These are phyloP conservation scores for Ormyrus nitidulus DNA, from an alignment of 2,888 invertebrate genomes.

Conservation along the genomic window DNA sequence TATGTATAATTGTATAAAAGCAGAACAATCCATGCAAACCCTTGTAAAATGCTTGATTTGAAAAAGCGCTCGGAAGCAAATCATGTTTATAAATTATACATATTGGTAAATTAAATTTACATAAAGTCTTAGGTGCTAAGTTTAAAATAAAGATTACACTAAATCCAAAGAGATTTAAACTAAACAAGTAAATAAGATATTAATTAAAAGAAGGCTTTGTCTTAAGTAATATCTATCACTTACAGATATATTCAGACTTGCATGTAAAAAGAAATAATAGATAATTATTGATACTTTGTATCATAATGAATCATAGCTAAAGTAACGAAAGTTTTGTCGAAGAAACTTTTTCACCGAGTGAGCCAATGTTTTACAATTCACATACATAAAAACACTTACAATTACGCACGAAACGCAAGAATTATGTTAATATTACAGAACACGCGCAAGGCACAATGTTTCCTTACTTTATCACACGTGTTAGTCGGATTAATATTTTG, in stretches of 20 bases:
- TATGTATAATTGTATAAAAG: not conserved
- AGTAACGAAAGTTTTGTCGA: slow-evolving; percentile 18
- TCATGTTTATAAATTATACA: no score
- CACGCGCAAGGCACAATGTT: slow-evolving; percentile 74
- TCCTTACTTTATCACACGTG: slow-evolving; percentile 69
- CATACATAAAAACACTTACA: slow-evolving; percentile 50
- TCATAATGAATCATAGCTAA: no score
- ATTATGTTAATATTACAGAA: slow-evolving; percentile 61
- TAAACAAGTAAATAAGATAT: not conserved
- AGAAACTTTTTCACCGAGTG: slow-evolving; percentile 53
- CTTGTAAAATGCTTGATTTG: not conserved
- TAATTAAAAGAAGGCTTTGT: not conserved
- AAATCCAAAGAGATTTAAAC: not conserved
- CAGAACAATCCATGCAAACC: not conserved
- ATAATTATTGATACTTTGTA: no score
- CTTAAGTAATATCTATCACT: not conserved
- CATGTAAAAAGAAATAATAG: no score
- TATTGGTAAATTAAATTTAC: no score
- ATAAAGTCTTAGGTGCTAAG: no score
- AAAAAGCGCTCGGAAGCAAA: no score
- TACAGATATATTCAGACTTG: no score
- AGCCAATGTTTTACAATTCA: slow-evolving; percentile 42
- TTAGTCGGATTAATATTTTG: slow-evolving; percentile 62
- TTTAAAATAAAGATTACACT: no score
- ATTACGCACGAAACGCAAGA: slow-evolving; percentile 46